Percentiles rank a stretch among this genome's conserved stretches.
Conservation (phyloP, 2,888 invertebrate genomes). For the Phania funesta region DNA sequence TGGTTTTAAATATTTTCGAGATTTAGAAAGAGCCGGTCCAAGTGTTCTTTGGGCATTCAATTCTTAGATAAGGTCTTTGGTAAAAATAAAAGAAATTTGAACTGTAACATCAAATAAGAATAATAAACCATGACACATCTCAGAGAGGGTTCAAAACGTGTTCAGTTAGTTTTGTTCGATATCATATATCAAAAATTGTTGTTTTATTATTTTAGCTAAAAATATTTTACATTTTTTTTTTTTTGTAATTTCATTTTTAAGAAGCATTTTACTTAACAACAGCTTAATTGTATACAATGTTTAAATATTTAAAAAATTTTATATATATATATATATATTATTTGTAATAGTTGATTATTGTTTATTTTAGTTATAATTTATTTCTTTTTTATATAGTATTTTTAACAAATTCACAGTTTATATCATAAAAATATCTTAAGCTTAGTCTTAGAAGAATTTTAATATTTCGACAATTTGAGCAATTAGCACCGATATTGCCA, state of each 20-base stretch:
- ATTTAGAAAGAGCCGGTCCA: too few relatives aligned
- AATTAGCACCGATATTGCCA: constrained; percentile 70
- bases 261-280: constrained; percentile 19
- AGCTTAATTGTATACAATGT: constrained; percentile 11
- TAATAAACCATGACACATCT: too few relatives aligned
- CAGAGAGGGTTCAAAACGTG: too few relatives aligned
- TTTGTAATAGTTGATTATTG: background rate
- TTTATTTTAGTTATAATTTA: constrained; percentile 32
- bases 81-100: too few relatives aligned
- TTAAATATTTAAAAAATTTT: background rate
- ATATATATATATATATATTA: too few relatives aligned
- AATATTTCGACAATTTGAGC: constrained; percentile 77
- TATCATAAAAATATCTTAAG: constrained; percentile 75
- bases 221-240: background rate
- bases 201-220: background rate
- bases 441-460: constrained; percentile 74
- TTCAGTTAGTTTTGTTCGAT: background rate
- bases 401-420: constrained; percentile 76
- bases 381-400: constrained; percentile 65
- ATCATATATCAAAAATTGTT: background rate
- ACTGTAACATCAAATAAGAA: too few relatives aligned
- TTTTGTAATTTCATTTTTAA: background rate
- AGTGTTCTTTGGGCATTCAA: too few relatives aligned
- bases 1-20: too few relatives aligned
- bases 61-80: too few relatives aligned